Evolutionary conservation across 2,888 invertebrate genomes (phyloP).

Genomic region (Alloplasta piceator): DNA sequence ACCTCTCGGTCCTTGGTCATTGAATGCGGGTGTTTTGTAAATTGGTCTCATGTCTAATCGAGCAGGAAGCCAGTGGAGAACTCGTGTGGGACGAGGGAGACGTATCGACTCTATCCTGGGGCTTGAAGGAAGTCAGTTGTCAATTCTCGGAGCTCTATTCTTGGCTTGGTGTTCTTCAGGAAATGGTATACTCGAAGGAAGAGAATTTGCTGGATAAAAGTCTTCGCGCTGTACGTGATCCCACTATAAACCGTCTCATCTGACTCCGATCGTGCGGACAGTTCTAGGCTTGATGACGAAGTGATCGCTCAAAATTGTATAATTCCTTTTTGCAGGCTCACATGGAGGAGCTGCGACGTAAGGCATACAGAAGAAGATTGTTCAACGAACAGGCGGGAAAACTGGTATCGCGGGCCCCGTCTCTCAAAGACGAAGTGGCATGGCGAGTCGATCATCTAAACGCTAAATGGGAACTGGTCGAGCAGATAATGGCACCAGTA

Average conservation of each 20-base stretch:
- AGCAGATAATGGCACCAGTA: conserved; percentile 88
- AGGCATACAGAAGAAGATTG: conserved; percentile 88
- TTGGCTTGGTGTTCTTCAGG: conserved; percentile 92
- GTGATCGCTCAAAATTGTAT: conserved; percentile 20
- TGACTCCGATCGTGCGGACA: not conserved
- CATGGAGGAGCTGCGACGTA: conserved; percentile 90
- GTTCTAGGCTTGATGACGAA: too few species aligned
- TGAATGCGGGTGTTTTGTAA: too few species aligned
- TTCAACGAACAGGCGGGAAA: conserved; percentile 92
- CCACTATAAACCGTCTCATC: too few species aligned
- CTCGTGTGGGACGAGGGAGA: conserved; percentile 87
- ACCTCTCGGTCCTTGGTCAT: not conserved
- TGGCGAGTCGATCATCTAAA: conserved; percentile 91
- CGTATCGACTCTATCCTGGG: conserved; percentile 87
- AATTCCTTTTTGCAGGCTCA: conserved; percentile 86
- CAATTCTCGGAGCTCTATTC: conserved; percentile 93
- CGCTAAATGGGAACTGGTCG: conserved; percentile 91
- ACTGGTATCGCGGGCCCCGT: conserved; percentile 87
- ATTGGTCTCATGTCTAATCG: not conserved
- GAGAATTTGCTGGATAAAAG: conserved; percentile 88
- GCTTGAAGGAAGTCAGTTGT: conserved; percentile 89
- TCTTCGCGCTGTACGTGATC: conserved; percentile 86
- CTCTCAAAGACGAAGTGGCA: conserved; percentile 87
- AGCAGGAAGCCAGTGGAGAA: conserved; percentile 91
- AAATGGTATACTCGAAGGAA: conserved; percentile 90